These are phyloP conservation scores for Anabacerthia variegaticeps DNA, from an alignment of 2,797 vertebrate genomes.

Conservation along the genomic window DNA sequence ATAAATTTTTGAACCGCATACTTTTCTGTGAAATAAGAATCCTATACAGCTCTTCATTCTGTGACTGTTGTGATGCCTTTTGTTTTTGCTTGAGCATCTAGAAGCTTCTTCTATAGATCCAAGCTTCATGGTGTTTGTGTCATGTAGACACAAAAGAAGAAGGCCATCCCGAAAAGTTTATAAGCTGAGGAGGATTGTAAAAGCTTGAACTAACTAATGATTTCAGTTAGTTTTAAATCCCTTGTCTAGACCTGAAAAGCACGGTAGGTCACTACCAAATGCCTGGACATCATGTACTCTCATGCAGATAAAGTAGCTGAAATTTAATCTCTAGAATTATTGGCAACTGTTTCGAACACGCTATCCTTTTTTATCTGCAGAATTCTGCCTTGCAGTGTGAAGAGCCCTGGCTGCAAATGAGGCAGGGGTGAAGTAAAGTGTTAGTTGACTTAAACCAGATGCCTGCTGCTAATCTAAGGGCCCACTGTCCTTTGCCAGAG, in stretches of 20 bases:
- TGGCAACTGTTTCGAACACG: not conserved
- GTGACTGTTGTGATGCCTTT: not conserved
- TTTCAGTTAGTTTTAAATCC: not conserved
- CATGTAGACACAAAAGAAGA: not conserved
- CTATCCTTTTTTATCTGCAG: not conserved
- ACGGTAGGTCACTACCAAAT: not conserved
- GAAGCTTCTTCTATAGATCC: not conserved
- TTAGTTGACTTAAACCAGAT: conserved; percentile 21
- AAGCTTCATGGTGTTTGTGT: not conserved
- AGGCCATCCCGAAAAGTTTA: not conserved
- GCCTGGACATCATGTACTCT: not conserved
- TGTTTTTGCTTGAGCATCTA: not conserved
- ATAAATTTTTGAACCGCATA: not conserved
- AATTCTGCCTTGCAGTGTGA: not conserved
- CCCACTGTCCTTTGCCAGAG: not conserved
- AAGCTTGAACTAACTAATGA: not conserved
- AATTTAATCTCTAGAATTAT: not conserved
- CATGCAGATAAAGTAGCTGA: not conserved
- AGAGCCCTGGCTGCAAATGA: not conserved
- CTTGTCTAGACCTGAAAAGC: not conserved
- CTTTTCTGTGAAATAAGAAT: not conserved
- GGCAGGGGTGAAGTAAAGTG: not conserved
- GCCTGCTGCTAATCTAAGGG: not conserved
- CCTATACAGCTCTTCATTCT: not conserved
- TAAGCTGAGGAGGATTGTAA: not conserved